These are phyloP conservation scores for Corydoras maculifer DNA, from an alignment of 2,113 vertebrate genomes.

Conservation along the genomic window DNA sequence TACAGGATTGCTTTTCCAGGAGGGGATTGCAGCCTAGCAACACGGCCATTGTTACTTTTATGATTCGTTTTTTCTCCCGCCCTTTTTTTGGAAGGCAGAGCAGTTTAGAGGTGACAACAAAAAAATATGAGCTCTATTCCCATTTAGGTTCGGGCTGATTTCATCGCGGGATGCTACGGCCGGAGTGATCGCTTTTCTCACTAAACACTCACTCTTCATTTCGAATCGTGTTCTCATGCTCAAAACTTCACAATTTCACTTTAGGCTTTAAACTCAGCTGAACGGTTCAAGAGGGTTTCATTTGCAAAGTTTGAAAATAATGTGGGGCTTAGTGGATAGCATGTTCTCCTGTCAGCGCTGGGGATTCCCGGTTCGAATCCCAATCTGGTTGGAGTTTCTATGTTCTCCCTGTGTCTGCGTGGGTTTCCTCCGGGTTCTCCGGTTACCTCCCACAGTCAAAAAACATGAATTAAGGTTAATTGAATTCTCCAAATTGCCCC, in stretches of 20 bases:
- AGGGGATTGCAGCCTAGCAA: slow-evolving; percentile 45
- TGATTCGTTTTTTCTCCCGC: slow-evolving; percentile 3
- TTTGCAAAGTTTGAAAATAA: too few relatives aligned
- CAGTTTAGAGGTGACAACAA: slow-evolving; percentile 19
- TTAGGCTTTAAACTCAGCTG: too few relatives aligned
- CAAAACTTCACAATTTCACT: not conserved
- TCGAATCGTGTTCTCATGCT: not conserved
- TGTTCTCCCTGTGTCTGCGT: too few relatives aligned
- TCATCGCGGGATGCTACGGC: slow-evolving; percentile 13
- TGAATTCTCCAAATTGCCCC: too few relatives aligned
- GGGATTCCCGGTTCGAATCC: too few relatives aligned
- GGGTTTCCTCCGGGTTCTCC: too few relatives aligned
- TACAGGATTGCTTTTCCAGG: slow-evolving; percentile 40
- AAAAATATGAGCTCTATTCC: slow-evolving; percentile 34
- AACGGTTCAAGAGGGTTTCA: too few relatives aligned
- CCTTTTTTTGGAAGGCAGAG: not conserved
- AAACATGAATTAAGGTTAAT: too few relatives aligned
- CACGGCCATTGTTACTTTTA: slow-evolving; percentile 38
- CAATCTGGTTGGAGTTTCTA: too few relatives aligned
- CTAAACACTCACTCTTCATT: slow-evolving; percentile 7
- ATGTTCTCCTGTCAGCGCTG: too few relatives aligned
- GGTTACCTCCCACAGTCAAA: too few relatives aligned
- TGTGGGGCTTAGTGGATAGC: too few relatives aligned
- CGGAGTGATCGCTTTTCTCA: slow-evolving; percentile 15
- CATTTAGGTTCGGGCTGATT: slow-evolving; percentile 23